A percentile compares a stretch with the other conserved stretches of the same genome.
phyloP scores from a whole-genome alignment of 2,113 vertebrate species.

The Carassius gibelio region DNA sequence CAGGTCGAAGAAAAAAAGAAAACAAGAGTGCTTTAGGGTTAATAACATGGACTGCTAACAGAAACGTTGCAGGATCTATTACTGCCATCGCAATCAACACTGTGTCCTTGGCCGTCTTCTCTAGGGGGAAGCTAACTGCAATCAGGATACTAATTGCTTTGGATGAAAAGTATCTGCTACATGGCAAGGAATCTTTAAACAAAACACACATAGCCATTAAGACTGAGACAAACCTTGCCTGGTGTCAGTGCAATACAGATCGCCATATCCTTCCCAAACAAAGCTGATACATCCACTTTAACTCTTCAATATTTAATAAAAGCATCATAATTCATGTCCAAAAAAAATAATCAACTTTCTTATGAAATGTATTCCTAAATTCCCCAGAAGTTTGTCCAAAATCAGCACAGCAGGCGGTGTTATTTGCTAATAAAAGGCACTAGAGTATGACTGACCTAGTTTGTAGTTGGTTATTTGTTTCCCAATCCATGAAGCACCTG shows the following conservation, averaged over 20 bases:
- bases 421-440: background rate
- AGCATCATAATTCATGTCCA: background rate
- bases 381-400: background rate
- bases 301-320: background rate
- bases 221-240: background rate
- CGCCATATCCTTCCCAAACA: background rate
- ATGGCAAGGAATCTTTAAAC: conserved; percentile 1
- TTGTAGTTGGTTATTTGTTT: conserved; percentile 17
- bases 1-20: background rate
- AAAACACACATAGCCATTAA: background rate
- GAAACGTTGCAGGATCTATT: background rate
- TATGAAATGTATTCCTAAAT: background rate
- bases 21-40: background rate
- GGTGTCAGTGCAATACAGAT: background rate
- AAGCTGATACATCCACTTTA: background rate
- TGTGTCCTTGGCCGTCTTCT: background rate
- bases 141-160: background rate
- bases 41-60: background rate
- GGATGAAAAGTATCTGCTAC: conserved; percentile 1
- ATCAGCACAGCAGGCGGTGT: background rate
- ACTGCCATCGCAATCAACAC: conserved; percentile 26
- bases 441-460: conserved; percentile 38
- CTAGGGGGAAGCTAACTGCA: background rate
- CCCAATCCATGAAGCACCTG: conserved; percentile 14
- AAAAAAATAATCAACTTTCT: too few species aligned